These are phyloP conservation scores for Lepeophtheirus nordmannii DNA, from an alignment of 2,888 invertebrate genomes.

Conservation along the genomic window DNA sequence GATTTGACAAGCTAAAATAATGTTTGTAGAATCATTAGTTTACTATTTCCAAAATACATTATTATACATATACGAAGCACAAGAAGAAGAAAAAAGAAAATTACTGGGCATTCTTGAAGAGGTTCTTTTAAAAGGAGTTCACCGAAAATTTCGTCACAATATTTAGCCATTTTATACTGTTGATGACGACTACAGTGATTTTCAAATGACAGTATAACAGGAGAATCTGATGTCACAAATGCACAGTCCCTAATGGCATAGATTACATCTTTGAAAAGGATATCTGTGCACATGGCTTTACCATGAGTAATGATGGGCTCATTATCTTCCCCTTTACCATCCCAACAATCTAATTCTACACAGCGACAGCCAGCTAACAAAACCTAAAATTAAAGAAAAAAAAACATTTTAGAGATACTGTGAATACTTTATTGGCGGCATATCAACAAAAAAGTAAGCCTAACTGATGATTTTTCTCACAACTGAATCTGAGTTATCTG, in stretches of 20 bases:
- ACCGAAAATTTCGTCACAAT: constrained; percentile 93
- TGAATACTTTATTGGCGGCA: too few relatives aligned
- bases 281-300: constrained; percentile 99
- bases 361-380: constrained; percentile 38
- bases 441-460: too few relatives aligned
- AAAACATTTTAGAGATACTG: neutral
- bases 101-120: constrained; percentile 64
- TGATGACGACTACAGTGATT: constrained; percentile 76
- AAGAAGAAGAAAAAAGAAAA: neutral
- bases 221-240: constrained; percentile 93
- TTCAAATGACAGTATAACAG: constrained; percentile 93
- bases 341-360: constrained; percentile 97
- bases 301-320: constrained; percentile 99
- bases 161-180: constrained; percentile 70
- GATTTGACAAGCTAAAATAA: neutral
- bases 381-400: constrained; percentile 38
- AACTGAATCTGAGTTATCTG: too few relatives aligned
- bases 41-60: too few relatives aligned
- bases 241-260: constrained; percentile 93
- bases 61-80: too few relatives aligned
- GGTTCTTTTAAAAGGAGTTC: constrained; percentile 79
- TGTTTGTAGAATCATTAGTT: neutral
- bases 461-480: too few relatives aligned
- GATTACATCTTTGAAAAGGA: constrained; percentile 58
- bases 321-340: constrained; percentile 91